Conservation (phyloP, 2,888 invertebrate species). For the Keiferia lycopersicella region DNA sequence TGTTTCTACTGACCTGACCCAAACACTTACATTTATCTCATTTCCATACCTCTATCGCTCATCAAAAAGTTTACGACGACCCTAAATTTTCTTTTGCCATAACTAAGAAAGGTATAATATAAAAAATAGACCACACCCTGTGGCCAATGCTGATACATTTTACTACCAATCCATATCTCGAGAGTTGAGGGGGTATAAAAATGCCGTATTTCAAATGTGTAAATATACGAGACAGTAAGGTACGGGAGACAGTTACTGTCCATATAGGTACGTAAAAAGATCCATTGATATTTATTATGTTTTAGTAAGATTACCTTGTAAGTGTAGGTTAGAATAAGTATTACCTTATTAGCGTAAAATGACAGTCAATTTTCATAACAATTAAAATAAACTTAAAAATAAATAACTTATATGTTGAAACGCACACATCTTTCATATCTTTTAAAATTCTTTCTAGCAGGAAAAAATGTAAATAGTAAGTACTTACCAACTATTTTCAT, state of each 20-base stretch:
- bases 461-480: no score
- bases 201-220: conserved; percentile 70
- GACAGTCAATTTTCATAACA: no score
- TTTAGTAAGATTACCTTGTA: conserved; percentile 45
- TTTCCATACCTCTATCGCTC: conserved; percentile 11
- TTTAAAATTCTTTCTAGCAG: no score
- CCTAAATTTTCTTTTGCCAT: conserved; percentile 17
- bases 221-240: conserved; percentile 61
- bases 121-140: neutral
- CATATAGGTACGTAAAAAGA: conserved; percentile 60
- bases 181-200: conserved; percentile 66
- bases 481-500: no score
- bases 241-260: conserved; percentile 39
- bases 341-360: no score
- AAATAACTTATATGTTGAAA: no score
- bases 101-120: conserved; percentile 18
- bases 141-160: conserved; percentile 50
- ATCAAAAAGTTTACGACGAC: conserved; percentile 13
- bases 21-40: conserved; percentile 9
- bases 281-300: conserved; percentile 60
- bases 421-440: no score
- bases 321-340: neutral
- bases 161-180: conserved; percentile 72
- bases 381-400: no score
- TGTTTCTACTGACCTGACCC: conserved; percentile 12